Evolutionary conservation across 1,140 invertebrate genomes (phyloP).

Genomic region (Lethrus apterus): DNA sequence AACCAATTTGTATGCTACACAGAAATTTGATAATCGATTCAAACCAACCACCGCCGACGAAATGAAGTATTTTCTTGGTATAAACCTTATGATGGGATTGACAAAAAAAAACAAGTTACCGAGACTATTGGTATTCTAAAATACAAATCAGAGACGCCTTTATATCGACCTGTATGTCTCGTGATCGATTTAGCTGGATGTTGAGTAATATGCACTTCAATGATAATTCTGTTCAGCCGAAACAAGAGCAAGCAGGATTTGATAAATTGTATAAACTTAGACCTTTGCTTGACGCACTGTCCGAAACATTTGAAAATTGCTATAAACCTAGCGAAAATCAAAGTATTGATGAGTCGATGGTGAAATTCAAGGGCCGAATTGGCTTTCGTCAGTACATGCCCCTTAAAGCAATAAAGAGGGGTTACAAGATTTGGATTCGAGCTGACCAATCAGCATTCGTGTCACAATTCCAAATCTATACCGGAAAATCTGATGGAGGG

Average conservation of each 20-base stretch:
- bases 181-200: constrained; percentile 2
- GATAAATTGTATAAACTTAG: constrained; percentile 10
- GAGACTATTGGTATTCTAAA: constrained; percentile 12
- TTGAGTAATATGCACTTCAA: constrained; percentile 6
- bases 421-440: constrained; percentile 33
- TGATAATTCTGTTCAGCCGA: constrained; percentile 2
- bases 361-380: constrained; percentile 35
- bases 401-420: constrained; percentile 31
- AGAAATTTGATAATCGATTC: no score
- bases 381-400: constrained; percentile 2
- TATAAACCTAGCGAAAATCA: not conserved
- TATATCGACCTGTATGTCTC: not conserved
- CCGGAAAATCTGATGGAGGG: not conserved
- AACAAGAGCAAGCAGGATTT: not conserved
- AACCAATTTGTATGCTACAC: constrained; percentile 4
- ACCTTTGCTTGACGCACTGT: not conserved
- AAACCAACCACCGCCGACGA: no score
- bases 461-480: constrained; percentile 10
- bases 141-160: not conserved
- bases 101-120: constrained; percentile 10
- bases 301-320: constrained; percentile 4
- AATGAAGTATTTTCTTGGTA: no score
- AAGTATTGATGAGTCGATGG: constrained; percentile 27
- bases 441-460: constrained; percentile 5
- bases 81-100: not conserved